A percentile compares a stretch with the other conserved stretches of the same genome.
Evolutionary conservation across 2,113 vertebrate species (phyloP).

Genomic region (Cisticola juncidis): DNA sequence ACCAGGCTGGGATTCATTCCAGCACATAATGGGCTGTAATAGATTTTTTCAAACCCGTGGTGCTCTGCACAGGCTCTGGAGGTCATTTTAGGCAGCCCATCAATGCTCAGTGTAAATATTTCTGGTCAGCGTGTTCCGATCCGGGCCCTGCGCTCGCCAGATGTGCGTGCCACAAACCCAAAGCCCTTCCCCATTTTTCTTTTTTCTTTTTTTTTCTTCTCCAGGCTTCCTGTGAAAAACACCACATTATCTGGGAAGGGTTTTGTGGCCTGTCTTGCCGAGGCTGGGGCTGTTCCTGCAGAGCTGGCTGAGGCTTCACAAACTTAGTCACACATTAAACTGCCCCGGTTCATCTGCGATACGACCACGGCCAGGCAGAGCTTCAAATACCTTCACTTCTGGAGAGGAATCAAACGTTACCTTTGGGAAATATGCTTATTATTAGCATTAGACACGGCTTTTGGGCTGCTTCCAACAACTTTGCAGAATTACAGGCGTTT

Average conservation of each 20-base stretch:
- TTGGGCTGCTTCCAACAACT: conserved; percentile 1
- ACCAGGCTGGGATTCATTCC: background rate
- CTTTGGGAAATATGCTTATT: conserved; percentile 45
- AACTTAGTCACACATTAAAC: background rate
- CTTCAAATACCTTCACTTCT: background rate
- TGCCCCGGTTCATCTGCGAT: background rate
- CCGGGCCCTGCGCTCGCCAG: background rate
- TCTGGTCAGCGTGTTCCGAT: background rate
- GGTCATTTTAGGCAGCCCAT: conserved; percentile 20
- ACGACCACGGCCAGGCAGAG: background rate
- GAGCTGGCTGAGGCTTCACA: background rate
- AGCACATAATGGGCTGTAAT: background rate
- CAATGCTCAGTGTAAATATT: background rate
- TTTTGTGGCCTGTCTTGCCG: background rate
- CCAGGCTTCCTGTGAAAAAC: background rate
- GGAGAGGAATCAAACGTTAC: conserved; percentile 31
- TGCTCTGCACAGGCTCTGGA: background rate
- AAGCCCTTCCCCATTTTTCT: background rate
- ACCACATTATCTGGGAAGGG: background rate
- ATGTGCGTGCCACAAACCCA: background rate
- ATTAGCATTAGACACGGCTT: conserved; percentile 1
- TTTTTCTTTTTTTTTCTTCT: background rate
- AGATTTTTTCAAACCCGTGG: background rate
- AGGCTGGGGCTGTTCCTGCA: background rate
- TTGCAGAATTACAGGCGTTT: background rate